phyloP scores from a whole-genome alignment of 1,140 invertebrate genomes.

The Phthorimaea operculella region DNA sequence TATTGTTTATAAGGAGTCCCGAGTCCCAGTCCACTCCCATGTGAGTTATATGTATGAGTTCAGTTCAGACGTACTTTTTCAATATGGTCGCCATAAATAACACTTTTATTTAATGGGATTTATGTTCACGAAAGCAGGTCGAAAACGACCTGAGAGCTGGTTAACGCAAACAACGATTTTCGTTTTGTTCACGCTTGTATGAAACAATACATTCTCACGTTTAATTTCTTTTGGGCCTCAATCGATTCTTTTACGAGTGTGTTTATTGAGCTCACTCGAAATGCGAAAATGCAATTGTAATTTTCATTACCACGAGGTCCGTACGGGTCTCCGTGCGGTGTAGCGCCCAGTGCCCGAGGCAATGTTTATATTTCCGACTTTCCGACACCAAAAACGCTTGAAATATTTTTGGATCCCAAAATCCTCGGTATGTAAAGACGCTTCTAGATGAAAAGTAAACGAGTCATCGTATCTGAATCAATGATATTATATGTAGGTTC shows the following conservation, averaged over 20 bases:
- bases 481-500: no score
- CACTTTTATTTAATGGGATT: slow-evolving; percentile 54
- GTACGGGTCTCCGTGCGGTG: background rate
- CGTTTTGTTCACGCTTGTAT: slow-evolving; percentile 57
- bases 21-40: slow-evolving; percentile 12
- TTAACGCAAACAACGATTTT: slow-evolving; percentile 51
- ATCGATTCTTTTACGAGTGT: slow-evolving; percentile 65
- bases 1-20: slow-evolving; percentile 12
- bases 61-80: slow-evolving; percentile 29
- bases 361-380: background rate
- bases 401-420: no score
- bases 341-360: no score
- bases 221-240: slow-evolving; percentile 63
- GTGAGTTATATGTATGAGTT: slow-evolving; percentile 11
- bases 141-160: slow-evolving; percentile 61
- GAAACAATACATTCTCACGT: slow-evolving; percentile 67
- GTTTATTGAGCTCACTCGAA: slow-evolving; percentile 60
- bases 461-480: no score
- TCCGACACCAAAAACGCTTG: no score
- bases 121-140: slow-evolving; percentile 54
- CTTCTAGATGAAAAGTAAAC: no score
- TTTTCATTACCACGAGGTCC: slow-evolving; percentile 23
- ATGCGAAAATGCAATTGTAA: slow-evolving; percentile 53
- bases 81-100: slow-evolving; percentile 44
- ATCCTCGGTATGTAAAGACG: no score